Evolutionary conservation across 2,888 invertebrate species (phyloP).

Genomic region (Mantis religiosa): DNA sequence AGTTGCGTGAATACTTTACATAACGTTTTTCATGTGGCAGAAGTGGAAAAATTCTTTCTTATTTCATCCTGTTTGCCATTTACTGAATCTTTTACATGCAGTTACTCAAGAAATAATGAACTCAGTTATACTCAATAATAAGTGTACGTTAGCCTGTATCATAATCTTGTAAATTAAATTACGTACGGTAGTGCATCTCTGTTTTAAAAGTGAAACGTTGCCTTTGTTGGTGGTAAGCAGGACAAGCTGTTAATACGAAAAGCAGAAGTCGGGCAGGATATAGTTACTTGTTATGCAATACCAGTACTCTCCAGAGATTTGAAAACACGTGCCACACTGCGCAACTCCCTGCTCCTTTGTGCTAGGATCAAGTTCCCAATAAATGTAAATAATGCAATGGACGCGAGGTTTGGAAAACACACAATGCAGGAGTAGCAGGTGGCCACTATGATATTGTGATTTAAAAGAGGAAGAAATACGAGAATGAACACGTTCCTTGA

Average conservation of each 20-base stretch:
- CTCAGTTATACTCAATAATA: no score
- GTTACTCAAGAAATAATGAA: no score
- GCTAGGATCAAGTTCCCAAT: neutral
- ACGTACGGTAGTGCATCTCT: no score
- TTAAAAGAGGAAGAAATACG: neutral
- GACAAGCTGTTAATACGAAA: neutral
- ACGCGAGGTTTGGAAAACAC: neutral
- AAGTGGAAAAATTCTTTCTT: no score
- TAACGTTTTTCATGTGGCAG: no score
- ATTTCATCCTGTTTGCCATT: no score
- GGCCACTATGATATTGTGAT: neutral
- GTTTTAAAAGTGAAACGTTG: no score
- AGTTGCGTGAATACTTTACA: no score
- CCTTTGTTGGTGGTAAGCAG: neutral
- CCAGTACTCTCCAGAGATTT: neutral
- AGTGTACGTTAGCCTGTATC: no score
- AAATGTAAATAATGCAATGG: neutral
- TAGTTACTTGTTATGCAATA: neutral
- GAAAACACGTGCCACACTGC: neutral
- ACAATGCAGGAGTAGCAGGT: neutral
- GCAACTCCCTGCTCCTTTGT: neutral
- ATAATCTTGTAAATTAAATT: no score
- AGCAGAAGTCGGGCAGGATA: neutral
- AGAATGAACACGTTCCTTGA: neutral
- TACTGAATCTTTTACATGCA: no score